These are phyloP conservation scores for Siniperca chuatsi DNA, from an alignment of 2,113 vertebrate genomes.

Conservation along the genomic window DNA sequence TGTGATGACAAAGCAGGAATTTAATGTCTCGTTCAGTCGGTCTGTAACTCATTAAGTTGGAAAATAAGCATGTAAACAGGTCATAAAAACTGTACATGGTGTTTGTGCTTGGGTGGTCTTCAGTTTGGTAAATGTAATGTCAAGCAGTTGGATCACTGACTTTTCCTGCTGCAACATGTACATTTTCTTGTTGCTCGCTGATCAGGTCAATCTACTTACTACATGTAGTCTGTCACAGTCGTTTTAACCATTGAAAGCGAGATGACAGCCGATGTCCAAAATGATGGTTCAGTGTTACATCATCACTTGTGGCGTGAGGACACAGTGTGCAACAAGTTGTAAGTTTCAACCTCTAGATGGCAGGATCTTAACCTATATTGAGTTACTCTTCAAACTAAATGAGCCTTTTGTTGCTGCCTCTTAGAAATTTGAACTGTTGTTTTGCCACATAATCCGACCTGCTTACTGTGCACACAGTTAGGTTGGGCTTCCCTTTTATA, in stretches of 20 bases:
- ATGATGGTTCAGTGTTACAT: neutral
- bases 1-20: slow-evolving; percentile 16
- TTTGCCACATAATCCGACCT: neutral
- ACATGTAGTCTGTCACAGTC: slow-evolving; percentile 7
- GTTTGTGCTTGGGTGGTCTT: slow-evolving; percentile 11
- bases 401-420: slow-evolving; percentile 19
- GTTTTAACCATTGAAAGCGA: neutral
- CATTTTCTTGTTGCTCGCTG: neutral
- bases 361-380: neutral
- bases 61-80: slow-evolving; percentile 36
- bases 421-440: neutral
- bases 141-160: neutral
- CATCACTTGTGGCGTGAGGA: neutral
- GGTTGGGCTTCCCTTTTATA: neutral
- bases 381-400: neutral
- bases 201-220: neutral
- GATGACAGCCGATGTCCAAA: neutral
- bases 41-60: neutral
- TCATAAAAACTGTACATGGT: neutral
- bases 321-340: neutral
- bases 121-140: slow-evolving; percentile 2
- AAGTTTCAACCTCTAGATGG: slow-evolving; percentile 37
- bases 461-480: slow-evolving; percentile 13
- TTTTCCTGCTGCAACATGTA: neutral
- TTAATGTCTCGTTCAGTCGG: neutral